These are phyloP conservation scores for Xanthia togata DNA, from an alignment of 2,888 invertebrate species.

Conservation along the genomic window DNA sequence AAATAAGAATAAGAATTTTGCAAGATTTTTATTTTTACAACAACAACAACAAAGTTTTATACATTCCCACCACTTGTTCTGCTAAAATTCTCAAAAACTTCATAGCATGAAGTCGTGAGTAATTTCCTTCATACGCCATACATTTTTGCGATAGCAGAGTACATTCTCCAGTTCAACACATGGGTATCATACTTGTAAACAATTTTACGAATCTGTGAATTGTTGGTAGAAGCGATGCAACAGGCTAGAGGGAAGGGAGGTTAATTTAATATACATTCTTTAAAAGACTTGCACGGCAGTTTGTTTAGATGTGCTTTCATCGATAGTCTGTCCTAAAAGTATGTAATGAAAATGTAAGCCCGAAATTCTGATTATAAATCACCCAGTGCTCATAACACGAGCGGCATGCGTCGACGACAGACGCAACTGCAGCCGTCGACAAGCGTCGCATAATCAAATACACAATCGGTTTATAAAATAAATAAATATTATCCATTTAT, in stretches of 20 bases:
- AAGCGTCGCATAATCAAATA: no score
- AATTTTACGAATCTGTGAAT: slow-evolving; percentile 48
- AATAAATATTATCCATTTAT: no score
- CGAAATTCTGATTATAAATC: no score
- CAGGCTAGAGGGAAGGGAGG: slow-evolving; percentile 16
- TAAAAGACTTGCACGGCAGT: neutral
- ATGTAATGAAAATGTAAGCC: no score
- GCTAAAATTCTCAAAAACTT: slow-evolving; percentile 29
- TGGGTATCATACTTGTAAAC: slow-evolving; percentile 22
- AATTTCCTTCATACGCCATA: slow-evolving; percentile 33
- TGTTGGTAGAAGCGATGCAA: slow-evolving; percentile 44
- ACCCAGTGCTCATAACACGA: no score
- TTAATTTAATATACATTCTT: slow-evolving; percentile 16
- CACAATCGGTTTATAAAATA: no score
- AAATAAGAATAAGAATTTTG: neutral
- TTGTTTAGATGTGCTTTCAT: neutral
- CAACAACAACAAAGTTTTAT: slow-evolving; percentile 16
- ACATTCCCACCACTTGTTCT: neutral
- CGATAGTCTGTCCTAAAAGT: no score
- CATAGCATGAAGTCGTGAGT: slow-evolving; percentile 4
- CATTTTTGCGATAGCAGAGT: slow-evolving; percentile 44
- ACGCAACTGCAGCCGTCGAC: no score
- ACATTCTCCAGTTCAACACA: slow-evolving; percentile 31
- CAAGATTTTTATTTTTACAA: neutral
- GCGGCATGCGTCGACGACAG: no score